Base-by-base conservation (phyloP, 2,797 vertebrate species). In the Enteromius thamalakanensis region DNA sequence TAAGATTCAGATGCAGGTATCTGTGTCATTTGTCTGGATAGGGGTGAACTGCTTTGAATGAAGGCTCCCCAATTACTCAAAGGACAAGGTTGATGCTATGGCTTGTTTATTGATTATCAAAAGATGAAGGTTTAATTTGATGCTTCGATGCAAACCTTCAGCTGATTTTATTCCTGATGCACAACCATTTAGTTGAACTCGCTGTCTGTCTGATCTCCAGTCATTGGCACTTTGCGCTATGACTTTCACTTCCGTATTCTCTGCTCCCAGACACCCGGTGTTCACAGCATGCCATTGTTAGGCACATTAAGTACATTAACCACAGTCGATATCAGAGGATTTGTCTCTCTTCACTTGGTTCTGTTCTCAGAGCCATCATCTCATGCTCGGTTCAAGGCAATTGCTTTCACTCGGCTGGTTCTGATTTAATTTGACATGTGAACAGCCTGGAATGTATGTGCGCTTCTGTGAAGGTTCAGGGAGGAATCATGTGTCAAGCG, bases 301-400 rank as follows among this genome's bases (percentile, higher is more conserved):
- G 74, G 49, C 53, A 51, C 68, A 84, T 89, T 89, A 89, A 86
- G 75, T 85, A 67, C 74, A 87, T 88, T 75, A 86, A 76, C 72
- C 74, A 74, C 82, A 88, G 72, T 49, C 79, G 19, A 76, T 83
- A 65, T 90, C 87, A 81, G 74, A 83, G 60, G 74, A 89, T 90
- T 76, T 79, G 32, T 79, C 82, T 88, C 26, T 75, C 40, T 71
- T 72, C 78, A 69, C 72, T 76, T 80, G 74, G 67, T 72, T 65
- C 32, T 40, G 49, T 74, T 82, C 80, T 71, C 74, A 45, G 80
- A 19, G 72, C 78, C 84, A 86, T 70, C 72, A 69, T 45, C 76
- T 76, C 26, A 60, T 53, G 64, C 70, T 58, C 68, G 12, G 75
- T 84, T 84, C 72, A 79, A 74, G 42, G 55, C 65, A 83, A 74